phyloP scores from a whole-genome alignment of 1,140 invertebrate species.

The Drosophila parabipectinata region DNA sequence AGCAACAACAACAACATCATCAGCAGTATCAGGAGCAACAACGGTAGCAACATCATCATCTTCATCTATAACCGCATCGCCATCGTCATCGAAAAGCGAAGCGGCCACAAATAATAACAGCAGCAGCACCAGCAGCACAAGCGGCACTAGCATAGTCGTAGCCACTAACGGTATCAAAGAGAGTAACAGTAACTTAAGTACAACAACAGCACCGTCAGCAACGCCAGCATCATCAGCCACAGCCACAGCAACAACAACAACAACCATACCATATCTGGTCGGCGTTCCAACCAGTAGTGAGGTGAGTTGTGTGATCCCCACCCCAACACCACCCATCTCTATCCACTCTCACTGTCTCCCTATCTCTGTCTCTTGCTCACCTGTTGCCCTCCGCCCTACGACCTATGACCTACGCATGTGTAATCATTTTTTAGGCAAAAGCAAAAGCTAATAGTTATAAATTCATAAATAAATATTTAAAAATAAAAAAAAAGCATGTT shows the following conservation, averaged over 20 bases:
- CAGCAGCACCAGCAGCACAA: conserved; percentile 35
- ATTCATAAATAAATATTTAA: conserved; percentile 1
- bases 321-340: conserved; percentile 1
- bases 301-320: conserved; percentile 59
- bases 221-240: conserved; percentile 31
- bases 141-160: conserved; percentile 50
- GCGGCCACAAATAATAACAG: conserved; percentile 70
- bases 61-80: conserved; percentile 2
- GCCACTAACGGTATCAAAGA: conserved; percentile 83
- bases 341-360: conserved; percentile 2
- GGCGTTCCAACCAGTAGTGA: conserved; percentile 66
- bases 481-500: background rate
- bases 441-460: background rate
- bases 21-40: conserved; percentile 20
- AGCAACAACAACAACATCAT: conserved; percentile 25
- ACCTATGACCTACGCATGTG: conserved; percentile 18
- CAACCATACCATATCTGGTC: conserved; percentile 69
- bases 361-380: conserved; percentile 1
- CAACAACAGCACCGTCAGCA: conserved; percentile 53
- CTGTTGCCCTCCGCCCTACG: conserved; percentile 13
- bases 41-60: conserved; percentile 22
- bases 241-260: conserved; percentile 46
- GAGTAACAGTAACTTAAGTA: conserved; percentile 83
- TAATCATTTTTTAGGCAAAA: conserved; percentile 18
- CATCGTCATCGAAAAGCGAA: conserved; percentile 52